Evolutionary conservation across 2,113 vertebrate genomes (phyloP).

Genomic region (Gymnogyps californianus): DNA sequence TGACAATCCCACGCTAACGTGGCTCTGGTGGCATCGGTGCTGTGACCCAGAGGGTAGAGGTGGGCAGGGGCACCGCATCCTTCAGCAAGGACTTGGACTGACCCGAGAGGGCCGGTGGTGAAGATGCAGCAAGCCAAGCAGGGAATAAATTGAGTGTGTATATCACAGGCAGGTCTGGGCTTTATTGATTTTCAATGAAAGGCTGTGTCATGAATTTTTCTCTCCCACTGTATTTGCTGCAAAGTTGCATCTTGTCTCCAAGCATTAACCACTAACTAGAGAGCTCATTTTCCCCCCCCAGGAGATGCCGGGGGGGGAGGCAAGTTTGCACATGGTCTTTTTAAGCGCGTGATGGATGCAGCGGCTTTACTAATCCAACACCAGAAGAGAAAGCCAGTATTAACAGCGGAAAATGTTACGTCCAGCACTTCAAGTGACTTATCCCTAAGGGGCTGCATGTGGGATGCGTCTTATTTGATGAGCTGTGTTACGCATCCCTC

Average conservation of each 20-base stretch:
- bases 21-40: not conserved
- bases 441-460: not conserved
- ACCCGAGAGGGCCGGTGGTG: not conserved
- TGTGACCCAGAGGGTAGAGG: not conserved
- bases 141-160: slow-evolving; percentile 43
- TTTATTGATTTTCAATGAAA: slow-evolving; percentile 67
- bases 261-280: slow-evolving; percentile 25
- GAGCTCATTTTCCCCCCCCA: not conserved
- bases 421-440: not conserved
- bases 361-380: not conserved
- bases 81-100: not conserved
- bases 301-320: not conserved
- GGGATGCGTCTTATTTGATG: not conserved
- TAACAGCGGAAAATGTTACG: not conserved
- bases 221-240: slow-evolving; percentile 39
- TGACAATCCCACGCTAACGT: accelerated
- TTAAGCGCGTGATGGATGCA: not conserved
- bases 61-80: not conserved
- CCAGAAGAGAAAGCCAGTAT: not conserved
- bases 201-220: slow-evolving; percentile 58
- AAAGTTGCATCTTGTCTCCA: slow-evolving; percentile 26
- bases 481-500: not conserved
- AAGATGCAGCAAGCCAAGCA: not conserved
- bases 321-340: not conserved
- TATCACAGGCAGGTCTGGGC: slow-evolving; percentile 49